Base-by-base conservation (phyloP, 2,888 invertebrate genomes). In the Dichetophora obliterata region DNA sequence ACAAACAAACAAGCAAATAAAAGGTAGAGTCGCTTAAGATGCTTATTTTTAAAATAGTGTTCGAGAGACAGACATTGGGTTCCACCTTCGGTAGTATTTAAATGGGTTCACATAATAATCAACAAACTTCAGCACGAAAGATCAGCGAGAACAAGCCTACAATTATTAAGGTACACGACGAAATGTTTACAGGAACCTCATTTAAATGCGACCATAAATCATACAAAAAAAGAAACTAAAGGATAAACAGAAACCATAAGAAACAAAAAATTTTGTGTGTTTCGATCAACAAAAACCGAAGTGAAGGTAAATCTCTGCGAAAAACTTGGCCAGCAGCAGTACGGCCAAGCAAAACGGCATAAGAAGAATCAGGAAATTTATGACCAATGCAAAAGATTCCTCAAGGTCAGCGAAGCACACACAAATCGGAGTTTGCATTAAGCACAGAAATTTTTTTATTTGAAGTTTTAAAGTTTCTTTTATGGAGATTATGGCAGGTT, bases 141-240 rank as follows among this genome's bases (percentile, higher is more conserved):
- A 63, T 27, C 19, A 31, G 16, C 19, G 37, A 65, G n/a, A n/a
- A 34, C 66, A 16, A 22, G 27, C 63, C 31, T 8, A 24, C 63
- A 63, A 34, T 31, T 34, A 63, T 22, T 8, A 52, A 61, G 19
- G 22, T n/a, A 9, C 11, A 34, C 70, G 34, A 54, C 65, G 80
- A 79, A 83, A 82, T 83, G 82, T 82, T 84, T 84, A 85, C 86
- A 85, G 84, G 84, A 88, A 86, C 85, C 87, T 88, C 85, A 86
- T 86, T 88, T 86, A 86, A 87, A 84, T 81, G 81, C 77, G 80
- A 1, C 14, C 84, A 87, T 87, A 86, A 86, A 88, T 86, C 88
- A 86, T 84, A 79, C 75, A 77, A 78, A 78, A 77, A 31, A 78
- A 71, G 71, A 73, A 68, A 75, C 61, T 16, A 76, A 72, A 68